Conservation (phyloP, 2,888 invertebrate species). For the Lacanobia oleracea region DNA sequence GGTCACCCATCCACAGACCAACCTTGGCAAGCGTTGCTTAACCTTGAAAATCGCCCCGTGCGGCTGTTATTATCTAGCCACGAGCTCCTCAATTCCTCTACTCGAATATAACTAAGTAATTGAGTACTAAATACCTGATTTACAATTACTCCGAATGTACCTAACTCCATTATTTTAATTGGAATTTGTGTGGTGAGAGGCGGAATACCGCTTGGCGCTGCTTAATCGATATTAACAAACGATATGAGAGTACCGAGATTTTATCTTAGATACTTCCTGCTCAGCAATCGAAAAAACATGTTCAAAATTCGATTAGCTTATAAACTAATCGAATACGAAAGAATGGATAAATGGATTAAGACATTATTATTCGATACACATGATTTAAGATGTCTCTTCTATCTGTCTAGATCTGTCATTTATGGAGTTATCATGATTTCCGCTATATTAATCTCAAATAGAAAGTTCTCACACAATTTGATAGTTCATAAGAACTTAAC, state of each 20-base stretch:
- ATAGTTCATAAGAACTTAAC: slow-evolving; percentile 26
- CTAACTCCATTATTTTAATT: slow-evolving; percentile 77
- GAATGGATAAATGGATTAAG: slow-evolving; percentile 42
- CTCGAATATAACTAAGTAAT: slow-evolving; percentile 38
- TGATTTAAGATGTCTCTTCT: slow-evolving; percentile 41
- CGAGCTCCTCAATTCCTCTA: slow-evolving; percentile 23
- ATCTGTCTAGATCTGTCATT: slow-evolving; percentile 19
- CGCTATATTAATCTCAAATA: slow-evolving; percentile 9
- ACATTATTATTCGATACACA: slow-evolving; percentile 34
- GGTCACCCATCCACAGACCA: too few species aligned
- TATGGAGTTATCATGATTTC: slow-evolving; percentile 27
- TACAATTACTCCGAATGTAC: slow-evolving; percentile 74
- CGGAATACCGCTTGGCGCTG: slow-evolving; percentile 66
- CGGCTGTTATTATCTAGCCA: too few species aligned
- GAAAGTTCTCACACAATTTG: slow-evolving; percentile 25
- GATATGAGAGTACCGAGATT: slow-evolving; percentile 73
- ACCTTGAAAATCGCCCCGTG: too few species aligned
- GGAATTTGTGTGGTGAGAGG: slow-evolving; percentile 73
- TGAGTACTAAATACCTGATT: slow-evolving; percentile 53
- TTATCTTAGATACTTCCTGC: slow-evolving; percentile 74
- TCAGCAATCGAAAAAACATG: slow-evolving; percentile 61
- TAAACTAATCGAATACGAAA: slow-evolving; percentile 48
- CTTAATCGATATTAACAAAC: slow-evolving; percentile 75
- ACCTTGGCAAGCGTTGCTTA: too few species aligned
- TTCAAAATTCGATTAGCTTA: slow-evolving; percentile 57